Percentiles rank a stretch among this genome's conserved stretches.
Evolutionary conservation across 1,140 invertebrate species (phyloP).

Genomic region (Tetragnatha versicolor): DNA sequence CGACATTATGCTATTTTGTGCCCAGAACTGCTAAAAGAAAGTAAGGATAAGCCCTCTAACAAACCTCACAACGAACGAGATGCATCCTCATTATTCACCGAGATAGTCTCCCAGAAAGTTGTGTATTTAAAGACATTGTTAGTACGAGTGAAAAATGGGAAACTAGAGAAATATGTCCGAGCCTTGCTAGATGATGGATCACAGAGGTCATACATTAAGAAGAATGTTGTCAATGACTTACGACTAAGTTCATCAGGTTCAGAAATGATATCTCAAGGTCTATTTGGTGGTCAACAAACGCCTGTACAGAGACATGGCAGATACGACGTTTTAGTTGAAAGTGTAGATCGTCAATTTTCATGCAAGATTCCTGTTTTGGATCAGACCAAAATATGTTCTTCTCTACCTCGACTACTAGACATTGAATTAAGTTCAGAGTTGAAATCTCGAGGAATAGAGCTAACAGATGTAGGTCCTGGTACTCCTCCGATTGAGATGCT

Average conservation of each 20-base stretch:
- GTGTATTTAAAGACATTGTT: background rate
- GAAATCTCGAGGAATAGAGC: background rate
- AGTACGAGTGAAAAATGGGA: background rate
- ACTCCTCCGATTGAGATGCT: background rate
- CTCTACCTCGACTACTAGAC: background rate
- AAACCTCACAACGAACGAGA: background rate
- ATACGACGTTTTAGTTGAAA: background rate
- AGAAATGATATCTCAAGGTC: slow-evolving; percentile 1
- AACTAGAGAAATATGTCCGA: background rate
- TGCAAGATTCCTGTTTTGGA: background rate
- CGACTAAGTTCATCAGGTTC: background rate
- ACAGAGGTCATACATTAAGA: background rate
- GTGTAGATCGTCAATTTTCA: background rate
- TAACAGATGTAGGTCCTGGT: background rate
- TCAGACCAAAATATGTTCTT: background rate
- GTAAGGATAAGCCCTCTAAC: background rate
- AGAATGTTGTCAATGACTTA: background rate
- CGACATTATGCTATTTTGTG: background rate
- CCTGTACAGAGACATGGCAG: background rate
- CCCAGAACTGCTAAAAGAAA: background rate
- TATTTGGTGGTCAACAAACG: background rate
- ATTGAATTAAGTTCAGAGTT: background rate
- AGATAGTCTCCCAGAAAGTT: background rate
- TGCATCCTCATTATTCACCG: background rate
- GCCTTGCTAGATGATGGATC: background rate